Conservation (phyloP, 2,888 invertebrate species). For the Tridacna gigas region DNA sequence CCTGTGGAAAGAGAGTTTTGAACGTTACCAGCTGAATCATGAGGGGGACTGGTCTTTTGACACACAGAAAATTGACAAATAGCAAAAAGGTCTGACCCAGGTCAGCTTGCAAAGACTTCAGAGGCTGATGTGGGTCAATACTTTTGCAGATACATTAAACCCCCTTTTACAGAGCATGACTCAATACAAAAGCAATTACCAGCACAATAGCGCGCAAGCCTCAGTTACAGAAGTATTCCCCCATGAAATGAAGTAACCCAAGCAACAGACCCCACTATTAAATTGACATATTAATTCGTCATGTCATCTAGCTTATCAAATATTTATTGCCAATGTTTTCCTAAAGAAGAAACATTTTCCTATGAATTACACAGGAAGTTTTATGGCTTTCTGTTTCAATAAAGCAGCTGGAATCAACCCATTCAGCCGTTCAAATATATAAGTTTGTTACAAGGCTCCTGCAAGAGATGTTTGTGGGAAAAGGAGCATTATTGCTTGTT, state of each 20-base stretch:
- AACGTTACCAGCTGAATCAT: no score
- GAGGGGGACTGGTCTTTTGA: no score
- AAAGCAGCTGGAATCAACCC: neutral
- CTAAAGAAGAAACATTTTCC: neutral
- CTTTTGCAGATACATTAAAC: no score
- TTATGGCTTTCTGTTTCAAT: neutral
- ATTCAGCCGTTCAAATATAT: neutral
- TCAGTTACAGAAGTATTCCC: neutral
- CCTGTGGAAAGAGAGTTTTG: no score
- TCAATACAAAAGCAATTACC: no score
- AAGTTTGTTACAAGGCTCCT: neutral
- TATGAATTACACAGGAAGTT: neutral
- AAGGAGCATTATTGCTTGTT: no score
- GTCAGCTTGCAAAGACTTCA: no score
- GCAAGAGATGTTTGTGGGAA: neutral
- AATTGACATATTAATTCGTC: conserved; percentile 10
- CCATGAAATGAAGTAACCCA: neutral
- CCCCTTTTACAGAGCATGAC: no score
- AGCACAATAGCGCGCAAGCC: neutral
- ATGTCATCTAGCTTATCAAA: neutral
- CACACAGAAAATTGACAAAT: no score
- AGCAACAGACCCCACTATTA: neutral
- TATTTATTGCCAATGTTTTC: neutral
- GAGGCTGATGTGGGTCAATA: no score
- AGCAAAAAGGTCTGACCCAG: no score